A percentile compares a stretch with the other conserved stretches of the same genome.
Evolutionary conservation across 2,888 invertebrate species (phyloP).

Genomic region (Phalera bucephala): DNA sequence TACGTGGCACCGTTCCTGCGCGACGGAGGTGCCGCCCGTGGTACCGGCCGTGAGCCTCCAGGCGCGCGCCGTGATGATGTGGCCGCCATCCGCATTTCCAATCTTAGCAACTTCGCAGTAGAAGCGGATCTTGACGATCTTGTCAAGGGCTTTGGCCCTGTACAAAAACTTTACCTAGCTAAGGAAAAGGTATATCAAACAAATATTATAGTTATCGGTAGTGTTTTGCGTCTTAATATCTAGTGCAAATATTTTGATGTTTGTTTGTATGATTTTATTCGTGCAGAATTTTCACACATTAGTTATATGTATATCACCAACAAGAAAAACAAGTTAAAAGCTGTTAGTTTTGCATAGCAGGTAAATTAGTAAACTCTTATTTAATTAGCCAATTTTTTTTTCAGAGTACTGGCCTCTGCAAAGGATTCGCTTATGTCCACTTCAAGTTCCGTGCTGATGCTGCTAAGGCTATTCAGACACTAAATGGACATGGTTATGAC

Average conservation of each 20-base stretch:
- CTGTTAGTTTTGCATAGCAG: too few species aligned
- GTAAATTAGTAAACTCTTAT: too few species aligned
- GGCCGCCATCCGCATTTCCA: conserved; percentile 97
- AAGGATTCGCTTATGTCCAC: conserved; percentile 99
- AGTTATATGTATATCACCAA: too few species aligned
- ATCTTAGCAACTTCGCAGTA: conserved; percentile 97
- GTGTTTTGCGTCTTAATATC: too few species aligned
- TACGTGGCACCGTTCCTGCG: conserved; percentile 95
- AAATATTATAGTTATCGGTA: too few species aligned
- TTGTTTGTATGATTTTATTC: too few species aligned
- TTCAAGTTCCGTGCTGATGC: conserved; percentile 96
- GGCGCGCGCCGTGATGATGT: conserved; percentile 91
- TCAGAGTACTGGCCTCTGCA: conserved; percentile 90
- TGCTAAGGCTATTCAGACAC: conserved; percentile 92
- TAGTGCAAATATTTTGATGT: too few species aligned
- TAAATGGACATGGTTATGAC: conserved; percentile 98
- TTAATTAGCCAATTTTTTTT: too few species aligned
- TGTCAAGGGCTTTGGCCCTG: conserved; percentile 96
- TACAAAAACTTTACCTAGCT: conserved; percentile 96
- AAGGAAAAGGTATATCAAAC: conserved; percentile 93
- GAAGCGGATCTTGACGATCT: conserved; percentile 98
- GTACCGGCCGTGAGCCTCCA: conserved; percentile 84
- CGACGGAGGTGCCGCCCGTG: conserved; percentile 92
- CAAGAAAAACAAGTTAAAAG: too few species aligned
- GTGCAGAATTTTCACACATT: too few species aligned